phyloP scores from a whole-genome alignment of 1,140 invertebrate genomes.

The Solenopsis invicta region DNA sequence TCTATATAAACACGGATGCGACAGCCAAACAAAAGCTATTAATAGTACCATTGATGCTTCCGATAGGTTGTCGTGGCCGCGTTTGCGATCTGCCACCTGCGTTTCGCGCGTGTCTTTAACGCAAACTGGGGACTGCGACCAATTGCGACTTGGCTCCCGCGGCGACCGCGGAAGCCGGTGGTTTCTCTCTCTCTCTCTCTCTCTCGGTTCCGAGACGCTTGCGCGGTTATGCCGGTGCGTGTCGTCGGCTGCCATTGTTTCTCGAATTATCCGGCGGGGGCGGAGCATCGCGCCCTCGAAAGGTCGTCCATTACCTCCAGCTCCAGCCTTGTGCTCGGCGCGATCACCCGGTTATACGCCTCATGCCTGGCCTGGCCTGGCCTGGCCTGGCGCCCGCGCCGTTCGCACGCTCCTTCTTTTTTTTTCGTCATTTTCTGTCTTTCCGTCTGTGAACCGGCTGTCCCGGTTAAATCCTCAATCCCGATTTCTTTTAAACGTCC shows the following conservation, averaged over 20 bases:
- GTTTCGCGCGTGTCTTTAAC: too few species aligned
- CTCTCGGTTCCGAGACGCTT: conserved; percentile 49
- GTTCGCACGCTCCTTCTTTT: conserved; percentile 31
- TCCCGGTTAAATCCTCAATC: not conserved
- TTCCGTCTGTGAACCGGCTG: not conserved
- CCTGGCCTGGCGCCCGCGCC: conserved; percentile 26
- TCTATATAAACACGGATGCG: too few species aligned
- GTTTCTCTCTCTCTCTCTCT: conserved; percentile 40
- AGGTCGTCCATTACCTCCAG: conserved; percentile 81
- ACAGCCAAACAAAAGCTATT: too few species aligned
- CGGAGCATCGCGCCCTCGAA: conserved; percentile 85
- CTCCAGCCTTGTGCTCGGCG: conserved; percentile 55
- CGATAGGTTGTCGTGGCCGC: too few species aligned
- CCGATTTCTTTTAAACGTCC: not conserved
- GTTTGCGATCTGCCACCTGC: too few species aligned
- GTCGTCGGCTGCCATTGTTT: conserved; percentile 84
- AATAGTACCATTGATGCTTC: too few species aligned
- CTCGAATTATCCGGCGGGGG: conserved; percentile 81
- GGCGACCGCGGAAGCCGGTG: too few species aligned
- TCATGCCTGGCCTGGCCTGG: too few species aligned
- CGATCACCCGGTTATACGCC: conserved; percentile 56
- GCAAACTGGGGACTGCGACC: too few species aligned
- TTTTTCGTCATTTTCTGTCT: conserved; percentile 9
- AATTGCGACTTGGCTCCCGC: too few species aligned
- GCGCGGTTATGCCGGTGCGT: conserved; percentile 54